Evolutionary conservation across 2,113 vertebrate species (phyloP).

Genomic region (Anolis carolinensis): DNA sequence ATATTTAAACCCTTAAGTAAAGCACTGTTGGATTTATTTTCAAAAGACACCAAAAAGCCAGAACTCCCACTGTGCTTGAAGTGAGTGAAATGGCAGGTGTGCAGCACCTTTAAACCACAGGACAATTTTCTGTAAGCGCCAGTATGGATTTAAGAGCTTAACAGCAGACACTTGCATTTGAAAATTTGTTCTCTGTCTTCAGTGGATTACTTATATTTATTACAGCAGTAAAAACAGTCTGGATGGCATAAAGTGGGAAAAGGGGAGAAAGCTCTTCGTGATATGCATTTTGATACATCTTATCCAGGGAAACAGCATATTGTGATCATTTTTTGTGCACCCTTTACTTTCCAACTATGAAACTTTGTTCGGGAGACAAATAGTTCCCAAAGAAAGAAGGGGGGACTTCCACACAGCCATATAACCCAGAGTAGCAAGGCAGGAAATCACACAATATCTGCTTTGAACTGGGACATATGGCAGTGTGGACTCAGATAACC

Average conservation of each 20-base stretch:
- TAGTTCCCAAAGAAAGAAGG: no score
- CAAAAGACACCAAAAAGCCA: accelerated
- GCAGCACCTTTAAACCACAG: neutral
- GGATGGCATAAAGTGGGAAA: slow-evolving; percentile 15
- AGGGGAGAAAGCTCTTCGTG: neutral
- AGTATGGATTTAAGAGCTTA: neutral
- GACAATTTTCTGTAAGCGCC: neutral
- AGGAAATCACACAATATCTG: no score
- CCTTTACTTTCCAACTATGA: slow-evolving; percentile 12
- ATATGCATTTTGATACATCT: slow-evolving; percentile 29
- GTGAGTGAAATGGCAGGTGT: neutral
- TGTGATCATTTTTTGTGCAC: slow-evolving; percentile 21
- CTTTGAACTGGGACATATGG: no score
- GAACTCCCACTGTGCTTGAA: neutral
- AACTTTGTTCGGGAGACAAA: no score
- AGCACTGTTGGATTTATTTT: neutral
- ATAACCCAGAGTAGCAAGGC: no score
- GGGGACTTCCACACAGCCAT: no score
- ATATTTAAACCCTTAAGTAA: neutral
- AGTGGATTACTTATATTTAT: slow-evolving; percentile 28
- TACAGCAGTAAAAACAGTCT: slow-evolving; percentile 42
- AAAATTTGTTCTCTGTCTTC: slow-evolving; percentile 49
- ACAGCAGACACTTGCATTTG: slow-evolving; percentile 25
- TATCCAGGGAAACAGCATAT: slow-evolving; percentile 34
- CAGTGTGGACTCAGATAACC: no score